Evolutionary conservation across 2,888 invertebrate genomes (phyloP), one percentile per base, ranked within the genome.

Genomic region (Pyrochroa serraticornis): DNA sequence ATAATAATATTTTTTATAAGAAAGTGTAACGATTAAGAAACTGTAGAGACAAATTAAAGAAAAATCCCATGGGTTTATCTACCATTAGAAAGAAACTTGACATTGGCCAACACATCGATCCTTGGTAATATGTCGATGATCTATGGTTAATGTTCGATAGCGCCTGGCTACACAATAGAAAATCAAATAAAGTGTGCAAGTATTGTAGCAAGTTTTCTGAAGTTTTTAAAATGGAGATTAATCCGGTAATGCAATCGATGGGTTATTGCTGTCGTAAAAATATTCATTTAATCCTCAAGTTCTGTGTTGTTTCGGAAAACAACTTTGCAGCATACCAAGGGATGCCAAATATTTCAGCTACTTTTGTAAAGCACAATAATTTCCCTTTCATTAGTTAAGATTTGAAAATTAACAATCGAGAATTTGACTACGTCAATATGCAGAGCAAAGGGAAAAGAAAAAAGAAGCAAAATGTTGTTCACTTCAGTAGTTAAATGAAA

Each of bases 111-210:
- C 99, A 98, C 79, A 88, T 89, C 57, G 97, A 98, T 82, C 98
- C 98, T 0, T 98, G 98, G 97, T 95, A 98, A 78, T 99, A 97
- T 78, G 96, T 97, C 2, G 97, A 99, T 75, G 99, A 99, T 79
- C 95, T 99, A 1, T 99, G 97, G 97, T 86, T 98, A 65, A 99
- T 99, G 99, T 98, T 99, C 76, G 98, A 99, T 74, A 99, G 99
- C 80, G 99, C 99, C 6, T 99, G 99, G 99, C 84, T 98, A 7
- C 99, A 99, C 80, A 99, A 99, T 81, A 88, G 95, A 60, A 99
- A 99, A 82, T 96, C 97, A 39, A 97, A 98, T 6, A 85, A 94
- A 69, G 99, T 99, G 49, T 99, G 99, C 82, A 91, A 95, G 83
- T 97, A 93, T 80, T 97, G 97, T 82, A 95, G 97, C 66, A 99